Base-by-base conservation (phyloP, 2,888 invertebrate genomes). In the Drosophila mercatorum region DNA sequence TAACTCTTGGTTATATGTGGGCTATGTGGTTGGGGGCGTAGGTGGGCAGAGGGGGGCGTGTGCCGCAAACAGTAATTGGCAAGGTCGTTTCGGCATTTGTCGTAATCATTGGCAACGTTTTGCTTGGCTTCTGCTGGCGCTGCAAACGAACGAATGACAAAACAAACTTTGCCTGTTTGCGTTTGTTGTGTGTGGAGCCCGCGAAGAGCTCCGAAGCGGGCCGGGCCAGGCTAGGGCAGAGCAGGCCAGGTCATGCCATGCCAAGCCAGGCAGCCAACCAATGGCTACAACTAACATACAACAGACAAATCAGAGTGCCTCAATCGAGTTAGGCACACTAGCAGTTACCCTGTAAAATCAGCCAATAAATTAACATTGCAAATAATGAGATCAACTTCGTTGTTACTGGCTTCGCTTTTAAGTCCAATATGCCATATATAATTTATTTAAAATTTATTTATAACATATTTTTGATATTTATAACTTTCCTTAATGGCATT, bases 81-180 rank as follows among this genome's bases (percentile, higher is more conserved):
- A 91, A 91, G 91, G 91, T 91, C 92, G 92, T 91, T 92, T 73
- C 92, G 83, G 82, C 91, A 90, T 91, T 92, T 90, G 84, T 80
- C 80, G 91, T 87, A 89, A 85, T 87, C 89, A 78, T 83, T 82
- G 84, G 77, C 77, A 75, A 82, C 75, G 78, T 78, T 82, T 85
- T 75, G 67, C 73, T 72, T 75, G 74, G 75, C 75, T 82, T 73
- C 78, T 80, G 68, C 72, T 61, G 59, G 57, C 76, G 71, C 65
- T 64, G 68, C 70, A 67, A 68, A 76, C 49, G 49, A 80, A 34
- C 69, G 43, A 64, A 71, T 75, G 85, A 78, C 81, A 82, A 84
- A 73, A 80, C 75, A 77, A 81, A 76, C 78, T 74, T 81, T 61
- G 75, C 56, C 75, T 87, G 81, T 84, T 89, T 78, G 84, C 79